A percentile compares a stretch with the other conserved stretches of the same genome.
Evolutionary conservation across 2,113 vertebrate species (phyloP).

Genomic region (Oncorhynchus nerka): DNA sequence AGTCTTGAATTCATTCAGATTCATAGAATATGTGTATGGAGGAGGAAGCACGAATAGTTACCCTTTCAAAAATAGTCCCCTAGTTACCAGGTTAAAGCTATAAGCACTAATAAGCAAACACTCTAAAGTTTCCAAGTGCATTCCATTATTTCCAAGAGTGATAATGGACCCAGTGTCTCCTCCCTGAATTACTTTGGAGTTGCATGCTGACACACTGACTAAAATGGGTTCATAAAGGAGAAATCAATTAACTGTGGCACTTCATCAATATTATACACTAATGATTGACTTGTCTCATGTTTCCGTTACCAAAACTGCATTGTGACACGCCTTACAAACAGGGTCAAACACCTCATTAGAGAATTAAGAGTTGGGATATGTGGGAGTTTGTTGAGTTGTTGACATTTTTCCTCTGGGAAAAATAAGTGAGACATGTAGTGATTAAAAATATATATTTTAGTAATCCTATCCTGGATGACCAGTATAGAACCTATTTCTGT

Average conservation of each 20-base stretch:
- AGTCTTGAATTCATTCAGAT: not conserved
- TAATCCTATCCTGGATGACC: not conserved
- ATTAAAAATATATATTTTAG: conserved; percentile 41
- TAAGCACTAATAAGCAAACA: not conserved
- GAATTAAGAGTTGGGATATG: not conserved
- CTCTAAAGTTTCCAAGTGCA: not conserved
- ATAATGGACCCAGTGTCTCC: not conserved
- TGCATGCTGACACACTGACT: not conserved
- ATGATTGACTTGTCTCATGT: not conserved
- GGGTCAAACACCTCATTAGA: not conserved
- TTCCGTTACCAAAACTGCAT: not conserved
- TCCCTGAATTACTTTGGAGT: not conserved
- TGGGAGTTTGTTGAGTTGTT: not conserved
- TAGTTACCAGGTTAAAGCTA: not conserved
- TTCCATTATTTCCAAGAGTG: not conserved
- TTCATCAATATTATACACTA: not conserved
- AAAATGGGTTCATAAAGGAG: not conserved
- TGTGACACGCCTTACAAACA: not conserved
- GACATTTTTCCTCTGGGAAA: conserved; percentile 16
- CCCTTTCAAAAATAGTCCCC: not conserved
- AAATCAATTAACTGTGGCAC: not conserved
- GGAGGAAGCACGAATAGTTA: not conserved
- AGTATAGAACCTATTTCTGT: not conserved
- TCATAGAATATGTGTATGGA: not conserved
- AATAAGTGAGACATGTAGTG: conserved; percentile 29